Evolutionary conservation across 2,888 invertebrate genomes (phyloP).

Genomic region (Drosophila putrida): DNA sequence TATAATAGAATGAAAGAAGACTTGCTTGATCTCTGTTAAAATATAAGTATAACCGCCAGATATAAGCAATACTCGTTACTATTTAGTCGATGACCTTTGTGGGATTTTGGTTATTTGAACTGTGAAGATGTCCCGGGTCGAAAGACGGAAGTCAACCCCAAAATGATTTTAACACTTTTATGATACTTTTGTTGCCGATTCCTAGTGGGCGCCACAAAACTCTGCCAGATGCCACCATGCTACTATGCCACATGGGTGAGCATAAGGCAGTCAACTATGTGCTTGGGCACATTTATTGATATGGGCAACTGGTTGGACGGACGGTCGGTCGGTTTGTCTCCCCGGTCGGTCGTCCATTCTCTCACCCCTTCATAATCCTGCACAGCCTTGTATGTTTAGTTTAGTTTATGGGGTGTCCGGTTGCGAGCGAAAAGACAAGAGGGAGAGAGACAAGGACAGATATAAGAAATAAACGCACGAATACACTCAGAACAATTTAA

Average conservation of each 20-base stretch:
- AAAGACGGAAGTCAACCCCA: conserved; percentile 74
- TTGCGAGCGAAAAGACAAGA: conserved; percentile 39
- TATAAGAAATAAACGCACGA: conserved; percentile 11
- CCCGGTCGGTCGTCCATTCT: not conserved
- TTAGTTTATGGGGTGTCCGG: conserved; percentile 81
- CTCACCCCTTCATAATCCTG: not conserved
- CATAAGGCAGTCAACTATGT: conserved; percentile 50
- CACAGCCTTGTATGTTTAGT: conserved; percentile 42
- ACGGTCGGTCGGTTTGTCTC: conserved; percentile 1
- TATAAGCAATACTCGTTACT: not conserved
- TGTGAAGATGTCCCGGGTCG: conserved; percentile 33
- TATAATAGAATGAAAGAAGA: not conserved
- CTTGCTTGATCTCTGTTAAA: too few species aligned
- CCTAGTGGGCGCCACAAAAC: conserved; percentile 42
- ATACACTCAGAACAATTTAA: too few species aligned
- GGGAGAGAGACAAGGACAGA: conserved; percentile 17
- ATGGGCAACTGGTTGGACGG: conserved; percentile 35
- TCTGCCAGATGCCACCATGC: conserved; percentile 1
- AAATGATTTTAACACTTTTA: conserved; percentile 77
- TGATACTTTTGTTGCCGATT: conserved; percentile 59
- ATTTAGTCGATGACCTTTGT: conserved; percentile 12
- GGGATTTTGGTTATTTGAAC: not conserved
- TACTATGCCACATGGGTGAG: conserved; percentile 52
- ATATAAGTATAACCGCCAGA: not conserved
- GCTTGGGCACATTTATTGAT: conserved; percentile 57